These are phyloP conservation scores for Pseudomyrmex concolor DNA, from an alignment of 1,140 invertebrate species.

Conservation along the genomic window DNA sequence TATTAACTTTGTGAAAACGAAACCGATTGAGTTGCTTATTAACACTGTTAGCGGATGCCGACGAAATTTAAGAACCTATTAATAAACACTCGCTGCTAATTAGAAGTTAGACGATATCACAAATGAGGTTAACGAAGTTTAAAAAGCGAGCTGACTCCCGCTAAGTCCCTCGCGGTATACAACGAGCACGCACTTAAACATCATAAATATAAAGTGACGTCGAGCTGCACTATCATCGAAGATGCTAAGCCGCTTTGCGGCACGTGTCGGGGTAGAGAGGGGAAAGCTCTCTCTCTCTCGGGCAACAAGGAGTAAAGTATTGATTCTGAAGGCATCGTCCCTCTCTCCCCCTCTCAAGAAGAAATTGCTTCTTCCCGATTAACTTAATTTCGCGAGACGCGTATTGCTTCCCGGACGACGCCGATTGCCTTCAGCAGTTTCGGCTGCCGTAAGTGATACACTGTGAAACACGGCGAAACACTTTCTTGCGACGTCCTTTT, in stretches of 20 bases:
- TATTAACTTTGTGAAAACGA: too few species aligned
- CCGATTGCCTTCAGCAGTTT: slow-evolving; percentile 56
- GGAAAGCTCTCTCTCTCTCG: slow-evolving; percentile 6
- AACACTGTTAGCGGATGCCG: neutral
- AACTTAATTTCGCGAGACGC: slow-evolving; percentile 65
- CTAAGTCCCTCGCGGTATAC: slow-evolving; percentile 2
- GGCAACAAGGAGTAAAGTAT: slow-evolving; percentile 39
- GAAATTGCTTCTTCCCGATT: slow-evolving; percentile 70
- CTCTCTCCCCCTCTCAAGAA: slow-evolving; percentile 42
- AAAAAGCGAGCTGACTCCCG: neutral
- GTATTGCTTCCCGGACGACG: slow-evolving; percentile 42
- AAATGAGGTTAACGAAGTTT: slow-evolving; percentile 24
- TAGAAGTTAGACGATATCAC: neutral
- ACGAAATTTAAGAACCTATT: neutral
- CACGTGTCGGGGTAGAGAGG: neutral
- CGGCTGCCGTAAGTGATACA: slow-evolving; percentile 30
- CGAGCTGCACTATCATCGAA: neutral
- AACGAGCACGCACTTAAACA: slow-evolving; percentile 6
- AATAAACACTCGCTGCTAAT: slow-evolving; percentile 21
- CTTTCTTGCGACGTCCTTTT: neutral
- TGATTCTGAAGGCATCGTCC: slow-evolving; percentile 60
- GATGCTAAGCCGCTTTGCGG: slow-evolving; percentile 46
- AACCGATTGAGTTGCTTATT: too few species aligned
- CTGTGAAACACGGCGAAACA: slow-evolving; percentile 20
- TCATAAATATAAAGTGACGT: slow-evolving; percentile 24